Evolutionary conservation across 2,797 vertebrate genomes (phyloP).

Genomic region (Sebastes hopkinsi): DNA sequence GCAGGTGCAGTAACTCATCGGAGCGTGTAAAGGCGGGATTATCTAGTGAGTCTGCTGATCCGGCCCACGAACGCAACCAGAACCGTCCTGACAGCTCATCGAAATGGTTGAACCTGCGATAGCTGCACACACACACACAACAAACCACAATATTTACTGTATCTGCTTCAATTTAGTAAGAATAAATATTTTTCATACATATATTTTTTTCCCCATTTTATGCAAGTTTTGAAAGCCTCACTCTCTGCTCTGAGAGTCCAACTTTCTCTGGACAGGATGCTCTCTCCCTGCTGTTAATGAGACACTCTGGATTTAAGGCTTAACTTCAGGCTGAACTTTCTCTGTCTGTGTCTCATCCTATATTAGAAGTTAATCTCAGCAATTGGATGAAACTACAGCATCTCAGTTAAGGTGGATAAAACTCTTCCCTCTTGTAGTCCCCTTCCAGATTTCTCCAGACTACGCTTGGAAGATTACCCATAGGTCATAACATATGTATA

Average conservation of each 20-base stretch:
- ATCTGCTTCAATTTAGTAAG: not conserved
- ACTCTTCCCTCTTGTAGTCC: not conserved
- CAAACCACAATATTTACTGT: not conserved
- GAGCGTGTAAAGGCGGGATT: slow-evolving; percentile 89
- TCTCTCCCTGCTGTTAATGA: not conserved
- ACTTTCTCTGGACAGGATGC: not conserved
- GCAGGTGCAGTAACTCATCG: slow-evolving; percentile 88
- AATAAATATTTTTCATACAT: not conserved
- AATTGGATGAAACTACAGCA: not conserved
- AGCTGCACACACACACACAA: slow-evolving; percentile 74
- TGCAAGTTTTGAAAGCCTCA: not conserved
- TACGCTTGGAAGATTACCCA: not conserved
- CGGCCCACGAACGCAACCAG: slow-evolving; percentile 87
- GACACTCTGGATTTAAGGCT: slow-evolving; percentile 11
- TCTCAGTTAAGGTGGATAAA: not conserved
- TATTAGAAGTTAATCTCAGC: not conserved
- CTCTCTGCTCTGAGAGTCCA: not conserved
- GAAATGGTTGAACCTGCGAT: slow-evolving; percentile 91
- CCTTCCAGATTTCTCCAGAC: not conserved
- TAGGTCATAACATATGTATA: not conserved
- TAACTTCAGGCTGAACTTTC: not conserved
- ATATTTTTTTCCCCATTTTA: not conserved
- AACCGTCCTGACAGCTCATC: slow-evolving; percentile 90
- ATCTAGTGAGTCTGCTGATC: slow-evolving; percentile 86
- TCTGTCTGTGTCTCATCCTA: not conserved